Conservation (phyloP, 2,888 invertebrate species). For the Drosophila aldrichi region DNA sequence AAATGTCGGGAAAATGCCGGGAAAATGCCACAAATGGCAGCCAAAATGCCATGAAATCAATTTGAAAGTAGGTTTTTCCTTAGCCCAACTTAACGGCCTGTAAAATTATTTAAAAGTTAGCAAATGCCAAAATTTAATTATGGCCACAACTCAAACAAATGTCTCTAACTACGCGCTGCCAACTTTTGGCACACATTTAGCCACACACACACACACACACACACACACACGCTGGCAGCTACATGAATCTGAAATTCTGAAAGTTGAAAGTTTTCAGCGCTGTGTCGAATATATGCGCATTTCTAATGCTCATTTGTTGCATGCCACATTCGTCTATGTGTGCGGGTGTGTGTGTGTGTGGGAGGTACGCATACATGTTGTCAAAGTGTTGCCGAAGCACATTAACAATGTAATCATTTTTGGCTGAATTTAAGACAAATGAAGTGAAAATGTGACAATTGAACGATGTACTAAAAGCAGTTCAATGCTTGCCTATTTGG, state of each 20-base stretch:
- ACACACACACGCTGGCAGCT: background rate
- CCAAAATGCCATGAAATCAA: conserved; percentile 53
- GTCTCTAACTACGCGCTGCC: conserved; percentile 64
- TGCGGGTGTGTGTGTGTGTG: background rate
- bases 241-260: conserved; percentile 22
- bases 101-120: conserved; percentile 52
- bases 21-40: conserved; percentile 34
- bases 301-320: conserved; percentile 58
- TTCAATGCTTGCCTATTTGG: background rate
- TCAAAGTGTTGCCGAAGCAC: conserved; percentile 18
- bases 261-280: conserved; percentile 52
- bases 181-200: conserved; percentile 23
- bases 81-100: conserved; percentile 37
- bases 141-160: conserved; percentile 70
- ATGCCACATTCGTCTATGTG: conserved; percentile 20
- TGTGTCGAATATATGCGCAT: conserved; percentile 65
- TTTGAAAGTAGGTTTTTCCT: conserved; percentile 21
- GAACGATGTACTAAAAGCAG: background rate
- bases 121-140: conserved; percentile 64
- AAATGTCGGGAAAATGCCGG: conserved; percentile 8
- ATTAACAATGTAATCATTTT: conserved; percentile 35
- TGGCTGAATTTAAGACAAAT: conserved; percentile 2
- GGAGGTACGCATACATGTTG: background rate
- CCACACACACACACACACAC: background rate
- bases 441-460: background rate